These are phyloP conservation scores for Balaenoptera acutorostrata DNA, from an alignment of 2,113 vertebrate species.

Conservation along the genomic window DNA sequence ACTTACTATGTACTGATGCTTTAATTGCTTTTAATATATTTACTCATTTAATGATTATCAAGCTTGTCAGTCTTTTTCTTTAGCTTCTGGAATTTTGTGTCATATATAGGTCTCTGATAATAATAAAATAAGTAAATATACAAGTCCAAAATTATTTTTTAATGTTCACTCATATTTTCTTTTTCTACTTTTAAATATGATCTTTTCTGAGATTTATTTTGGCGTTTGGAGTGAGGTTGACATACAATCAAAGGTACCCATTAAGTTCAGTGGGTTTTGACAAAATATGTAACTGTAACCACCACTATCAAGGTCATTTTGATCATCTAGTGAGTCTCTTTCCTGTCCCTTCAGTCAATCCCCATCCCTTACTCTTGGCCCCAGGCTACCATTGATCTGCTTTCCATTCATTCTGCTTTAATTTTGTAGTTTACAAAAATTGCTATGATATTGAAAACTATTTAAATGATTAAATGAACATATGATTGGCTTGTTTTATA, in stretches of 20 bases:
- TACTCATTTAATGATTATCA: not conserved
- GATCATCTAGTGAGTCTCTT: not conserved
- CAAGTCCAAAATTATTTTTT: not conserved
- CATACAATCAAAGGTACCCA: not conserved
- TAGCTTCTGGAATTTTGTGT: not conserved
- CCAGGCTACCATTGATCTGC: not conserved
- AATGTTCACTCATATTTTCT: not conserved
- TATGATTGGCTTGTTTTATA: not conserved
- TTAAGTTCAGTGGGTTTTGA: not conserved
- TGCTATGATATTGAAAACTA: not conserved
- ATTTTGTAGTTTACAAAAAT: not conserved
- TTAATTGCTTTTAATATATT: not conserved
- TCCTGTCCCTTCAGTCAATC: not conserved
- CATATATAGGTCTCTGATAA: not conserved
- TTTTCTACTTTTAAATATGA: conserved; percentile 29
- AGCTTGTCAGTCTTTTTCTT: not conserved
- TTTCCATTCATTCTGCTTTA: not conserved
- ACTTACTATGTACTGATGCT: not conserved
- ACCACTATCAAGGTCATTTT: not conserved
- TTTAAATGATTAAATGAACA: conserved; percentile 22
- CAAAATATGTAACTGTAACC: not conserved
- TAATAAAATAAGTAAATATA: conserved; percentile 1
- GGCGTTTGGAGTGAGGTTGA: not conserved
- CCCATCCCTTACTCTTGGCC: not conserved
- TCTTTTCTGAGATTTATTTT: not conserved